phyloP scores from a whole-genome alignment of 2,797 vertebrate genomes.

The Hyperoplus immaculatus region DNA sequence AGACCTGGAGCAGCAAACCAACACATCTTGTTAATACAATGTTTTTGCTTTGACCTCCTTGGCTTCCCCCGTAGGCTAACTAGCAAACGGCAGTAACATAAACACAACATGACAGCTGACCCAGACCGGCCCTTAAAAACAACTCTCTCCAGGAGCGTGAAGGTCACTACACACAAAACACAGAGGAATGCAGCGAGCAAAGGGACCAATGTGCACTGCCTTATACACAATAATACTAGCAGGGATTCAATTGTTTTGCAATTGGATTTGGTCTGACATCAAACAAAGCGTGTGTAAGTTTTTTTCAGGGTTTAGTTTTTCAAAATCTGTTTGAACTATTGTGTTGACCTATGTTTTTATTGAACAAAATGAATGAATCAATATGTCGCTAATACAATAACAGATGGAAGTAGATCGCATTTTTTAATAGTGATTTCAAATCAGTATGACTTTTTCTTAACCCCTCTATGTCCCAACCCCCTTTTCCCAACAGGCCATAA shows the following conservation, averaged over 20 bases:
- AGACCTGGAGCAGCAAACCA: slow-evolving; percentile 85
- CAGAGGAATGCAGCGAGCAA: background rate
- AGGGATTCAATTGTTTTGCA: slow-evolving; percentile 25
- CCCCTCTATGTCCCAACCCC: too few relatives aligned
- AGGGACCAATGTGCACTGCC: slow-evolving; percentile 13
- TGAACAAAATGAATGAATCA: background rate
- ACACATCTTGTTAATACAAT: slow-evolving; percentile 33
- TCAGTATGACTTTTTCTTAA: too few relatives aligned
- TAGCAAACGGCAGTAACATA: slow-evolving; percentile 7
- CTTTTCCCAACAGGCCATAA: too few relatives aligned
- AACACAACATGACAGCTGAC: slow-evolving; percentile 49
- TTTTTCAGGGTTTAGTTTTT: background rate
- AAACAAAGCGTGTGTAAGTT: slow-evolving; percentile 3
- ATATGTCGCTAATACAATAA: too few relatives aligned
- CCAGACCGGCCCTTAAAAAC: background rate
- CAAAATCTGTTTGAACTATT: background rate
- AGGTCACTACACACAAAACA: slow-evolving; percentile 30
- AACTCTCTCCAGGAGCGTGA: slow-evolving; percentile 22
- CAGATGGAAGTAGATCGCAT: too few relatives aligned
- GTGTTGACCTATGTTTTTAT: background rate
- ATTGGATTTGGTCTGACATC: slow-evolving; percentile 27
- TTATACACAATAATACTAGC: slow-evolving; percentile 1
- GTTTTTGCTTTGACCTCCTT: background rate
- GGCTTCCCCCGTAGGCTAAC: background rate
- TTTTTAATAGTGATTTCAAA: too few relatives aligned